Evolutionary conservation across 2,888 invertebrate species (phyloP).

Genomic region (Imbricaverruca yamaguchii): DNA sequence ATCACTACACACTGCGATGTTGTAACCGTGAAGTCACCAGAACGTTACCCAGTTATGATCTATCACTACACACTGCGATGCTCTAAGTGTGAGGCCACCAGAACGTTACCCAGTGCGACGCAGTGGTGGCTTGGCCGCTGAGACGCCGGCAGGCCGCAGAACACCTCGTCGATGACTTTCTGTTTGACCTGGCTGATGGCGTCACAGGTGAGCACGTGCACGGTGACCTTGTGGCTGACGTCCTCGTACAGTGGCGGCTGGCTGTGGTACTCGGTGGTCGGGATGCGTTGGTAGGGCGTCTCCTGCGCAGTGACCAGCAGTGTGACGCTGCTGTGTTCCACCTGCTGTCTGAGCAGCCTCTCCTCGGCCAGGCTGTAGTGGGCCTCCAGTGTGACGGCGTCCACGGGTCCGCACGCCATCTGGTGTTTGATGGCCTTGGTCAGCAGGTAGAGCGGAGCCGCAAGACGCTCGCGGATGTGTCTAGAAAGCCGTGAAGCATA

Average conservation of each 20-base stretch:
- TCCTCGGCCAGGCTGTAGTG: slow-evolving; percentile 97
- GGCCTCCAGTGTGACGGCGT: slow-evolving; percentile 93
- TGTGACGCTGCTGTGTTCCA: slow-evolving; percentile 67
- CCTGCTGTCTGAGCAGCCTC: slow-evolving; percentile 82
- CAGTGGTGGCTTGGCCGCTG: slow-evolving; percentile 88
- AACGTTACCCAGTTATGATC: too few species aligned
- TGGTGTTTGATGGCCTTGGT: slow-evolving; percentile 98
- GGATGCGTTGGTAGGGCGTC: neutral
- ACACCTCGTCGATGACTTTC: slow-evolving; percentile 92
- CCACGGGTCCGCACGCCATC: slow-evolving; percentile 97
- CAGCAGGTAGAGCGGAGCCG: slow-evolving; percentile 70
- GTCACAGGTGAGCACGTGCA: slow-evolving; percentile 96
- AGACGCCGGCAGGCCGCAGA: slow-evolving; percentile 93
- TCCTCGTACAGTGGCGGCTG: slow-evolving; percentile 53
- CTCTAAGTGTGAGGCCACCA: too few species aligned
- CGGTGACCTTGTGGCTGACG: slow-evolving; percentile 88
- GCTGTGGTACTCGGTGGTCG: neutral
- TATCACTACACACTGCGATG: too few species aligned
- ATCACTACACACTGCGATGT: too few species aligned
- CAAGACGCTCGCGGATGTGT: neutral
- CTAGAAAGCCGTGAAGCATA: neutral
- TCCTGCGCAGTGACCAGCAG: neutral
- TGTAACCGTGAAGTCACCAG: too few species aligned
- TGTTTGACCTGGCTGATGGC: slow-evolving; percentile 97
- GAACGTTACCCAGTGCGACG: slow-evolving; percentile 63